These are phyloP conservation scores for Paracentrotus lividus DNA, from an alignment of 53 echinoderm and acorn worm species.

Conservation along the genomic window DNA sequence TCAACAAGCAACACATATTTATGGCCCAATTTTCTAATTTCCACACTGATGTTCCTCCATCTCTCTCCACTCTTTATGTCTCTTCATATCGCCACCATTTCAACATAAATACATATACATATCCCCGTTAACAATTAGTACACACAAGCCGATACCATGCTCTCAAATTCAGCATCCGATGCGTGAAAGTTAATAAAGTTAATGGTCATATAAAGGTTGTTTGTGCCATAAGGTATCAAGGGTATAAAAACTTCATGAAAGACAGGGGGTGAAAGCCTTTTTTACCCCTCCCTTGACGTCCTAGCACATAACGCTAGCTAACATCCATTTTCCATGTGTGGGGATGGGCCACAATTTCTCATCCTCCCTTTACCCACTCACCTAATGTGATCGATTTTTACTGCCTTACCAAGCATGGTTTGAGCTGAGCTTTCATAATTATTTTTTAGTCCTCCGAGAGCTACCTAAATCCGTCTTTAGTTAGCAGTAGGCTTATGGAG, in stretches of 20 bases:
- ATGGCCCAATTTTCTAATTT: neutral
- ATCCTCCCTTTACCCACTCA: no score
- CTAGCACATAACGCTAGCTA: no score
- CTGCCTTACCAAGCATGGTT: neutral
- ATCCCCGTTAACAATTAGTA: neutral
- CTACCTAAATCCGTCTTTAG: slow-evolving; percentile 9
- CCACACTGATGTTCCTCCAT: neutral
- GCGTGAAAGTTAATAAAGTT: neutral
- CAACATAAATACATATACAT: neutral
- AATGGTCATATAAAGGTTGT: neutral
- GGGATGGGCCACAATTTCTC: no score
- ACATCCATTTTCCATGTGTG: no score
- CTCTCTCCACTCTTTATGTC: neutral
- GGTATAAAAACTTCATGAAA: no score
- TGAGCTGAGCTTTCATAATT: slow-evolving; percentile 2
- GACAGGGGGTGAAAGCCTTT: no score
- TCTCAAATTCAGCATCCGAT: neutral
- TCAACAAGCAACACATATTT: neutral
- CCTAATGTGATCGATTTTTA: neutral
- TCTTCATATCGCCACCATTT: neutral
- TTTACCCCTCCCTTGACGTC: no score
- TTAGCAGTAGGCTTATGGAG: neutral
- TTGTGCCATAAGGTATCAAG: no score
- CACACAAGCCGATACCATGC: neutral
- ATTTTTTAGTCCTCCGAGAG: neutral